Base-by-base conservation (phyloP, 2,888 invertebrate species). In the Epiblema foenella region DNA sequence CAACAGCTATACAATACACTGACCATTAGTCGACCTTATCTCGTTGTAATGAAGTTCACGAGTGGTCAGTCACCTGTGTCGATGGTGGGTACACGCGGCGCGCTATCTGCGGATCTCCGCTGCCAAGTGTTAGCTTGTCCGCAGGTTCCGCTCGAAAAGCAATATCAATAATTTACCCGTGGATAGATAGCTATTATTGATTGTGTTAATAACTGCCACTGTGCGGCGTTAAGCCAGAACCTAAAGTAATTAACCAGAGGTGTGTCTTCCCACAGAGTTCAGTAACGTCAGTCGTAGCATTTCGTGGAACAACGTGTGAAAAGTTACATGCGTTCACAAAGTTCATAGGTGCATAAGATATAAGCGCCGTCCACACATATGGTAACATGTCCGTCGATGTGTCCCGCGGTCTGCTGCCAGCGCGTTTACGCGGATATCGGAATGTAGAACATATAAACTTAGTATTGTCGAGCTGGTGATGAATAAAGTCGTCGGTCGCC, bases 91-190 rank as follows among this genome's bases (percentile, higher is more conserved):
- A 15, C 42, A 15, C 7, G 62, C 17, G 51, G 17, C 15, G 33
- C 51, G 24, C 63, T 63, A 29, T 52, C 54, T 24, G 15, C 5
- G 20, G 54, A 54, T 54, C 54, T 54, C 54, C 29, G 24, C 24
- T 15, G 54, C 24, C 24, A 29, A 24, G 56, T 56, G 56, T 56
- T 56, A 29, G n/a, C 24, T 24, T n/a, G 56, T 10, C 24, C 56
- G 15, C 29, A 15, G 29, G 56, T n/a, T 56, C 56, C 56, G 29
- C 8, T 56, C 56, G 20, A 29, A n/a, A n/a, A 29, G 56, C 29
- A 56, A 56, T 56, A 10, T 56, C 56, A 29, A 56, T 56, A 56
- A 56, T 7, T 56, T 56, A 56, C 56, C 9, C n/a, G 29, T 29
- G n/a, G n/a, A 56, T 56, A 15, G 56, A 56, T 46, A 46, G n/a